A percentile compares a stretch with the other conserved stretches of the same genome.
These are phyloP conservation scores for Prionailurus viverrinus DNA, from an alignment of 2,113 vertebrate species.

Conservation along the genomic window DNA sequence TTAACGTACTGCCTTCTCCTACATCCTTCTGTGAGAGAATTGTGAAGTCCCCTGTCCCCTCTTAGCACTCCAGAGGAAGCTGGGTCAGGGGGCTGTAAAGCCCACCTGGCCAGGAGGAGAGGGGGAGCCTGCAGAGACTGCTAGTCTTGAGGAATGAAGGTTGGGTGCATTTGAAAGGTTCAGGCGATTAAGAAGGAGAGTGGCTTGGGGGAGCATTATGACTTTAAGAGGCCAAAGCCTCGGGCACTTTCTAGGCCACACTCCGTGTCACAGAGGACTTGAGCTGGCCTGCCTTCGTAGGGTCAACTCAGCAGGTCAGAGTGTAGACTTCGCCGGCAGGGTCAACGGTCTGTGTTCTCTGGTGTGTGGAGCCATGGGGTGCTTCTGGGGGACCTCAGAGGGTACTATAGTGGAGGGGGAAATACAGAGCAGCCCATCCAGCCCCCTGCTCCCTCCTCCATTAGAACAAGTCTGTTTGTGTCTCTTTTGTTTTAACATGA, in stretches of 20 bases:
- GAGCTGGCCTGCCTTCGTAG: background rate
- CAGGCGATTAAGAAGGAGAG: background rate
- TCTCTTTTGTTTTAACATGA: background rate
- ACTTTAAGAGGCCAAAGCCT: background rate
- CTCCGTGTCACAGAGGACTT: rapidly evolving
- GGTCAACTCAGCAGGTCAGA: background rate
- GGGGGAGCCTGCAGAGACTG: background rate
- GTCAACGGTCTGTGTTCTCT: background rate
- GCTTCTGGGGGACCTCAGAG: background rate
- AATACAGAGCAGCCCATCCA: rapidly evolving
- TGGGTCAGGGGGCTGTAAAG: background rate
- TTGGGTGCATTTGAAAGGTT: background rate
- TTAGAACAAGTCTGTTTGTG: background rate
- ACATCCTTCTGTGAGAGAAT: background rate
- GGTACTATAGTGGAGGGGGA: background rate
- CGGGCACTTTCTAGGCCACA: background rate
- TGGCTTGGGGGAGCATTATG: rapidly evolving
- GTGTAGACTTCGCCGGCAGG: too few relatives aligned
- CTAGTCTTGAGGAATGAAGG: rapidly evolving
- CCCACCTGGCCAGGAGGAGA: too few relatives aligned
- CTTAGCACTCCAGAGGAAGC: background rate
- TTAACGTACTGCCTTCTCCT: background rate
- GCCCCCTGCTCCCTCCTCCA: rapidly evolving
- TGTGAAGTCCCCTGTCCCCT: background rate
- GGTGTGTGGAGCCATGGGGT: rapidly evolving